phyloP scores from a whole-genome alignment of 2,113 vertebrate species.

The Suricata suricatta region DNA sequence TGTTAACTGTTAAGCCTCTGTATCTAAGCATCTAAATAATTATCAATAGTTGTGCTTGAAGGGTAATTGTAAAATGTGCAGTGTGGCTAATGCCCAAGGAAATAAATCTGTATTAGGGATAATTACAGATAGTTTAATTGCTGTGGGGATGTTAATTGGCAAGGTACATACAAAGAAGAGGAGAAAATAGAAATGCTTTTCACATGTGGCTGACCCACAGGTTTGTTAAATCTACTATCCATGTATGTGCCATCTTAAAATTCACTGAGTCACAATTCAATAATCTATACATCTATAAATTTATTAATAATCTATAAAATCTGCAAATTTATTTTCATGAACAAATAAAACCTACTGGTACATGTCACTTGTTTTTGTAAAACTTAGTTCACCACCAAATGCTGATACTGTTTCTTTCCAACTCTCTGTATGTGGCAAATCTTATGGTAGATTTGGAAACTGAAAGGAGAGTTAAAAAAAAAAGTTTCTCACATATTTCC shows the following conservation, averaged over 20 bases:
- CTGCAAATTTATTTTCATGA: not conserved
- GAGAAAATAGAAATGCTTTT: conserved; percentile 25
- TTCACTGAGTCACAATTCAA: not conserved
- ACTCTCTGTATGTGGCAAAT: not conserved
- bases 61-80: conserved; percentile 53
- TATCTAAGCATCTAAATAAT: not conserved
- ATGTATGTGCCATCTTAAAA: not conserved
- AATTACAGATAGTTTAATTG: conserved; percentile 67
- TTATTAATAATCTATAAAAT: not conserved
- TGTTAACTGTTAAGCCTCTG: not conserved
- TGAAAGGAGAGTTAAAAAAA: not conserved
- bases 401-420: not conserved
- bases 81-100: conserved; percentile 67
- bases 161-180: not conserved
- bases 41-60: conserved; percentile 56
- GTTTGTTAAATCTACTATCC: not conserved
- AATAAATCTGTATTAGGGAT: not conserved
- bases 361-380: not conserved
- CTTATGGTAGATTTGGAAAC: not conserved
- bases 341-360: not conserved
- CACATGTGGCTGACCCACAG: not conserved
- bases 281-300: not conserved
- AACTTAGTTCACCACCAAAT: conserved; percentile 37
- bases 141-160: conserved; percentile 61
- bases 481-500: not conserved